Base-by-base conservation (phyloP, 2,797 vertebrate genomes). In the Rhynchotus rufescens region DNA sequence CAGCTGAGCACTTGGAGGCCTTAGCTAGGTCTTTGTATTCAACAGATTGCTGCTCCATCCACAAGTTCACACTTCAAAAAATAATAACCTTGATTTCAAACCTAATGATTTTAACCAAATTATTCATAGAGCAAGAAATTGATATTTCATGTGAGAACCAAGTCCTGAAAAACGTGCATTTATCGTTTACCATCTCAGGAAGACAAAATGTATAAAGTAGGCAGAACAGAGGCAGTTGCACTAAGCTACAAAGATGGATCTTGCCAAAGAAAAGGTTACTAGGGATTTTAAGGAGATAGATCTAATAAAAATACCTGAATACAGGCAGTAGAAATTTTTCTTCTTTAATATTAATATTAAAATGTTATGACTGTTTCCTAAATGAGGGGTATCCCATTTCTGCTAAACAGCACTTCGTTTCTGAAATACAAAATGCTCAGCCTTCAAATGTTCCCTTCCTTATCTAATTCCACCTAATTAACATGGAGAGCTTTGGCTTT, bases 391-490 rank as follows among this genome's bases (percentile, higher is more conserved):
- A 75, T 8, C 15, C 23, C 2, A 1, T 67, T 88, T 90, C 45
- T 66, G 26, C 36, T 47, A 71, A 89, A 80, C 5, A 13, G 52
- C 32, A 10, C 16, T 69, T 80, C 32, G 42, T n/a, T 93, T 90
- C 64, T 14, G 34, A 93, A 88, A 86, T 36, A 72, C 25, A 84
- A 77, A 73, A 65, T 84, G 44, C 86, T 74, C 75, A 84, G 61
- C 9, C 15, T 92, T 68, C 57, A 75, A 79, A 84, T 32, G 20
- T 76, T 74, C 54, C 89, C 56, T 86, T 86, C 17, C 64, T 92
- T 90, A 86, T 91, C 83, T 88, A 19, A 32, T 80, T 85, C 52
- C 67, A 60, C 73, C 16, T 89, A 94, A 92, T 97, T 93, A 92
- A 67, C 36, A 93, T 10, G 36, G 74, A 91, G 71, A 90, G 65